Conservation (phyloP, 2,797 vertebrate species). For the Xenopus petersii region DNA sequence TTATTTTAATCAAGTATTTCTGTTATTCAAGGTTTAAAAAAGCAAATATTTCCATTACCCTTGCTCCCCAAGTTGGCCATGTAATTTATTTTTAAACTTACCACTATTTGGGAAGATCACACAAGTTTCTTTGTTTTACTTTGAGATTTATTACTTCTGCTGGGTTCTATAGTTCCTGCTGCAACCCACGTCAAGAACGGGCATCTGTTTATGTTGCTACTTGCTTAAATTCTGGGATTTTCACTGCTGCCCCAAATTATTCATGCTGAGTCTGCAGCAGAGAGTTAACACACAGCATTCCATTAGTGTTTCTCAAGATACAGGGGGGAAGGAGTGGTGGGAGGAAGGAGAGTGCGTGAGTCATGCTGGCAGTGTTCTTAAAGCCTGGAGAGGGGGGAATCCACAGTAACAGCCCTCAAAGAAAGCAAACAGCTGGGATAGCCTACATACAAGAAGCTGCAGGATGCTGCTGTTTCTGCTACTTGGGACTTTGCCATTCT, state of each 20-base stretch:
- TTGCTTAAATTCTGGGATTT: constrained; percentile 19
- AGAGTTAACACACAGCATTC: constrained; percentile 41
- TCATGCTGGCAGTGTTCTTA: constrained; percentile 40
- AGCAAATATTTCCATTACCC: too few species aligned
- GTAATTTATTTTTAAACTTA: too few species aligned
- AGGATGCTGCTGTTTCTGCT: constrained; percentile 33
- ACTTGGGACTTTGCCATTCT: constrained; percentile 18
- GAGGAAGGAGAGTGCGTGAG: constrained; percentile 28
- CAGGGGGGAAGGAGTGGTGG: constrained; percentile 29
- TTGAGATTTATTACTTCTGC: too few species aligned
- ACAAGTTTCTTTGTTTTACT: too few species aligned
- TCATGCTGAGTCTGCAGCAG: constrained; percentile 21
- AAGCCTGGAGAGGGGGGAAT: constrained; percentile 26
- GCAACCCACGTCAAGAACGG: background rate
- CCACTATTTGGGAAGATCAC: too few species aligned
- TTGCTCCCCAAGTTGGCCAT: too few species aligned
- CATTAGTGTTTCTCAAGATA: constrained; percentile 35
- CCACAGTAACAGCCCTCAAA: constrained; percentile 19
- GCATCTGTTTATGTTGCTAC: background rate
- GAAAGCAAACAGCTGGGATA: background rate
- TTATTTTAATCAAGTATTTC: too few species aligned
- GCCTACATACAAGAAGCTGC: background rate
- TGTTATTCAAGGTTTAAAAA: too few species aligned
- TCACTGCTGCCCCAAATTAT: constrained; percentile 13
- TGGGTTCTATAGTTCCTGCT: too few species aligned